Base-by-base conservation (phyloP, 2,797 vertebrate species). In the Dipus sagitta region DNA sequence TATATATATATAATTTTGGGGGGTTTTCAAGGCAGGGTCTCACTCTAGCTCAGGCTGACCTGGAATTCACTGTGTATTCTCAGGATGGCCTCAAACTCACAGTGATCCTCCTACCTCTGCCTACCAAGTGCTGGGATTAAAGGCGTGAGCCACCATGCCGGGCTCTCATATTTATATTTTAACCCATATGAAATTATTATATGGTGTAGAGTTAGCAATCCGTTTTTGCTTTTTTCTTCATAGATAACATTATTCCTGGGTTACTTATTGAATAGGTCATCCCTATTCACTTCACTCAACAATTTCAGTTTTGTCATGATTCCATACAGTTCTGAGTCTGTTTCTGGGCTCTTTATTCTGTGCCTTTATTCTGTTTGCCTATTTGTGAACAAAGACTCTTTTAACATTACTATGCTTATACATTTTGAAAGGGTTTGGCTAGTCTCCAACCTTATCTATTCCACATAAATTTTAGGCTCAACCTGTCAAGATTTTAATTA, bases 361-460 rank as follows among this genome's bases (percentile, higher is more conserved):
- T 68, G 78, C 52, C 20, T 38, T 89, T 78, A 30, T 62, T 75
- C 21, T 34, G 28, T 72, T 42, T 77, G 58, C 28, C 34, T 82
- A 38, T 62, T 42, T 87, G n/a, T 72, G 12, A 24, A 81, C 75
- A 71, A 84, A 93, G 62, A 71, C 17, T 58, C n/a, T 81, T 79
- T 77, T 28, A 81, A 71, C 42, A 38, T 47, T 15, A 64, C n/a
- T 81, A 13, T 47, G n/a, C 24, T 52, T 86, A 81, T 71, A 70
- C 15, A 12, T 11, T 74, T 28, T 58, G 60, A 71, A 90, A 58
- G 58, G 47, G 24, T 12, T n/a, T 80, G 34, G 38, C 13, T 92
- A 68, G 15, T 92, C 38, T 94, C 21, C 58, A 54, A 4, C 26
- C 30, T 79, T 86, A 83, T 24, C 34, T 90, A 77, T 64, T 92